Conservation (phyloP, 1,140 invertebrate species). For the Zaprionus taronus region DNA sequence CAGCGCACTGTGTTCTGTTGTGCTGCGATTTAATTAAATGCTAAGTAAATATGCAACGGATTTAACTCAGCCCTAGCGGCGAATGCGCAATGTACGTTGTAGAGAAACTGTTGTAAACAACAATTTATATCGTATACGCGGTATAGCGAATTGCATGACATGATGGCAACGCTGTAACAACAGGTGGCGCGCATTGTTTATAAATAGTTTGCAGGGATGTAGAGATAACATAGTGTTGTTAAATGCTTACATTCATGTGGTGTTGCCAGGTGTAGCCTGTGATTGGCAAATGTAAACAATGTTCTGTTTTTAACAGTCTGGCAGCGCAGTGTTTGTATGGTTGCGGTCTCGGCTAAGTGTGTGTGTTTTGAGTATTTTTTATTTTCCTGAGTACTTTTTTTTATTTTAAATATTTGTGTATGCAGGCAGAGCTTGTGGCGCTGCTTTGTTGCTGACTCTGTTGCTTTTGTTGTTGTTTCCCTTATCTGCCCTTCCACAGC, state of each 20-base stretch:
- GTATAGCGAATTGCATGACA: background rate
- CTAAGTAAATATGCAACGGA: background rate
- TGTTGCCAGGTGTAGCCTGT: background rate
- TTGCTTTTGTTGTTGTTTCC: background rate
- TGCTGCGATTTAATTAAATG: conserved; percentile 6
- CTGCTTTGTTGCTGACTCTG: background rate
- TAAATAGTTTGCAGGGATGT: background rate
- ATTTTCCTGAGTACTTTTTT: background rate
- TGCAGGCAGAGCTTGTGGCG: background rate
- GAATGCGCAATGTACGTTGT: conserved; percentile 7
- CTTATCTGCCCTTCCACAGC: background rate
- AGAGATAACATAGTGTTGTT: background rate
- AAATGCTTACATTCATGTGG: background rate
- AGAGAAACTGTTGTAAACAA: background rate
- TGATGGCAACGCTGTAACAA: conserved; percentile 13
- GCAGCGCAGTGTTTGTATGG: background rate
- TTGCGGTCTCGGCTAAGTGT: background rate
- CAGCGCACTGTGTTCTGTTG: background rate
- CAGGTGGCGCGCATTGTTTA: background rate
- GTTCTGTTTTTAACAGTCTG: background rate
- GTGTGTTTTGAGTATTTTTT: background rate
- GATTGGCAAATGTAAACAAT: background rate
- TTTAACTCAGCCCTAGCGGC: background rate
- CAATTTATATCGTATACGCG: background rate
- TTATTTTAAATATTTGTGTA: background rate